Evolutionary conservation across 2,113 vertebrate genomes (phyloP), one percentile per base, ranked within the genome.

Genomic region (Nibea albiflora): DNA sequence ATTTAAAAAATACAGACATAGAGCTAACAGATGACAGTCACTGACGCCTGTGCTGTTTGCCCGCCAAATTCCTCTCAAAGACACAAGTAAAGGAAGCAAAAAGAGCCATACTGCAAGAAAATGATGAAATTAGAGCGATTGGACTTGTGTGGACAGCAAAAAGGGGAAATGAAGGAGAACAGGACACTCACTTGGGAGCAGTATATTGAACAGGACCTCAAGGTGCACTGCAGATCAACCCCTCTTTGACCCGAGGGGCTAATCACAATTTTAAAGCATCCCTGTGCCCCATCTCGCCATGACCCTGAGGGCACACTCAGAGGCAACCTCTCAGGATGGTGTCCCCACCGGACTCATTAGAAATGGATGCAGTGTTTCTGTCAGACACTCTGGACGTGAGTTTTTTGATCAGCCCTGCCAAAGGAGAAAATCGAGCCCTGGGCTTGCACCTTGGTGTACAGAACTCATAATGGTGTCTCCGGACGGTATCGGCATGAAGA

Each of bases 181-280:
- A 50, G 70, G 53, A 88, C 46, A 79, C 56, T 85, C 89, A 79
- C 92, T 84, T 80, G 86, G 91, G 90, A 92, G 74, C 39, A 62
- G 84, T 87, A 80, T 89, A 93, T 88, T 87, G 89, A 90, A 85
- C 79, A 9, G 17, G 76, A 76, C 78, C 85, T 91, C 77, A 77
- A 81, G 90, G 88, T 89, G 87, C 74, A 81, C 78, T 56, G n/a
- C 62, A 65, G 80, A 92, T 89, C 87, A 88, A 88, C 84, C 82
- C 57, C 60, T 82, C 75, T 90, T 79, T 89, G 92, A 93, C 89
- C 90, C 68, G 5, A 57, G 84, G 88, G 90, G 85, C 90, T 90
- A 90, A 92, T 92, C 92, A 90, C 91, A 89, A 91, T 94, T 93
- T 91, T 87, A 94, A 93, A 92, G 78, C 85, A 89, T 91, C 89